Conservation (phyloP, 2,888 invertebrate species). For the Megamerina dolium region DNA sequence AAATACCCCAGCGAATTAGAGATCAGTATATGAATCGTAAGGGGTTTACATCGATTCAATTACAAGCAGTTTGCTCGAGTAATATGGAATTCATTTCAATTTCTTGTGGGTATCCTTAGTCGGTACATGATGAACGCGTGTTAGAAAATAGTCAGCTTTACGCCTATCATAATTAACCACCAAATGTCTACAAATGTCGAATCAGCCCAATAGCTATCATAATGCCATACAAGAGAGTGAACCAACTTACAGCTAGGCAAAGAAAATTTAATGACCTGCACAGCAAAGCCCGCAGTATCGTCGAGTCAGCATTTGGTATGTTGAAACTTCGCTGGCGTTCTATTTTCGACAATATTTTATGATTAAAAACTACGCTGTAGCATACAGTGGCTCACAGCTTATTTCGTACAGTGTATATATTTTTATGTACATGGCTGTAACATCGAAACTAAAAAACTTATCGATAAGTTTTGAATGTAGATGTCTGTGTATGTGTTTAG, state of each 20-base stretch:
- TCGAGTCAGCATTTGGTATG: neutral
- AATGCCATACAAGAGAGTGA: neutral
- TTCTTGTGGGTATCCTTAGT: too few species aligned
- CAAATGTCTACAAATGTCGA: neutral
- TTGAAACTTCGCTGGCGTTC: neutral
- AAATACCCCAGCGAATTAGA: too few species aligned
- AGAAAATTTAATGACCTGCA: neutral
- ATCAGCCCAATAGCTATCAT: neutral
- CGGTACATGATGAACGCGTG: neutral
- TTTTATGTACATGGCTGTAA: too few species aligned
- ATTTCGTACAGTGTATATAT: too few species aligned
- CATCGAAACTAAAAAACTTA: too few species aligned
- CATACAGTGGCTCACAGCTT: too few species aligned
- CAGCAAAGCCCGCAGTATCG: neutral
- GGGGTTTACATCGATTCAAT: neutral
- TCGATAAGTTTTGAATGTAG: too few species aligned
- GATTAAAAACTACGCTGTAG: too few species aligned
- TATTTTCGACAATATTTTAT: neutral
- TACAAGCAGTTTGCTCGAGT: slow-evolving; percentile 6
- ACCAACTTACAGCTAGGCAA: neutral
- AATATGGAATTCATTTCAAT: too few species aligned
- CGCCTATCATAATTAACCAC: neutral
- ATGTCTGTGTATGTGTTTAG: too few species aligned
- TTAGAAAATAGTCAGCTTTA: neutral
- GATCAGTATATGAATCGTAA: slow-evolving; percentile 6